These are phyloP conservation scores for Rhinogobius similis DNA, from an alignment of 2,113 vertebrate species.

Conservation along the genomic window DNA sequence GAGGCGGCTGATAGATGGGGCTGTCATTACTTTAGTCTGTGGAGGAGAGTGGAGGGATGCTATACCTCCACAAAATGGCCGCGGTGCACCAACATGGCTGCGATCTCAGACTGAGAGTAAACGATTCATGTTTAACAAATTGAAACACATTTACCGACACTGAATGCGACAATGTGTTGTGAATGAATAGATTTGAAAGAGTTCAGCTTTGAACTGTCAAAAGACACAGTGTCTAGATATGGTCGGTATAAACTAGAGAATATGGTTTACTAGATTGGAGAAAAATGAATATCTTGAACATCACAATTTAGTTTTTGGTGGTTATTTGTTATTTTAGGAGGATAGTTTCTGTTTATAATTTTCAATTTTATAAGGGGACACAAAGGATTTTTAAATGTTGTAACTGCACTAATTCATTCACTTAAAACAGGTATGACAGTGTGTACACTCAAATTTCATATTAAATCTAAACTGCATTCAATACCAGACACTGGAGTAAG, in stretches of 20 bases:
- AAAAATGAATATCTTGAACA: not conserved
- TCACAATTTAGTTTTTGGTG: not conserved
- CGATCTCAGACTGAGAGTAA: slow-evolving; percentile 30
- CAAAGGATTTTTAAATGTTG: not conserved
- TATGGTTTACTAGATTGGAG: no score
- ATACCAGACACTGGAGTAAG: slow-evolving; percentile 14
- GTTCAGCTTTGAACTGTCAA: not conserved
- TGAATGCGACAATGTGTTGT: not conserved
- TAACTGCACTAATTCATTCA: not conserved
- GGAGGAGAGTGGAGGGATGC: slow-evolving; percentile 27
- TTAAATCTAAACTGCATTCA: not conserved
- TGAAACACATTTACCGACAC: slow-evolving; percentile 26
- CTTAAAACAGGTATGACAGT: not conserved
- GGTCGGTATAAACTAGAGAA: no score
- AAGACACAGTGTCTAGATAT: no score
- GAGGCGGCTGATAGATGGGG: slow-evolving; percentile 65
- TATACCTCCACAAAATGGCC: slow-evolving; percentile 69
- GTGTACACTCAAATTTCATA: not conserved
- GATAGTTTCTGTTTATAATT: not conserved
- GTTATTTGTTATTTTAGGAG: no score
- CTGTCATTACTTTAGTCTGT: slow-evolving; percentile 58
- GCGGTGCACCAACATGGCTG: slow-evolving; percentile 65
- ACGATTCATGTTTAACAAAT: slow-evolving; percentile 24
- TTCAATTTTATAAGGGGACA: not conserved
- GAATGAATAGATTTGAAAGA: not conserved